These are phyloP conservation scores for Callopanchax toddi DNA, from an alignment of 2,113 vertebrate genomes.

Conservation along the genomic window DNA sequence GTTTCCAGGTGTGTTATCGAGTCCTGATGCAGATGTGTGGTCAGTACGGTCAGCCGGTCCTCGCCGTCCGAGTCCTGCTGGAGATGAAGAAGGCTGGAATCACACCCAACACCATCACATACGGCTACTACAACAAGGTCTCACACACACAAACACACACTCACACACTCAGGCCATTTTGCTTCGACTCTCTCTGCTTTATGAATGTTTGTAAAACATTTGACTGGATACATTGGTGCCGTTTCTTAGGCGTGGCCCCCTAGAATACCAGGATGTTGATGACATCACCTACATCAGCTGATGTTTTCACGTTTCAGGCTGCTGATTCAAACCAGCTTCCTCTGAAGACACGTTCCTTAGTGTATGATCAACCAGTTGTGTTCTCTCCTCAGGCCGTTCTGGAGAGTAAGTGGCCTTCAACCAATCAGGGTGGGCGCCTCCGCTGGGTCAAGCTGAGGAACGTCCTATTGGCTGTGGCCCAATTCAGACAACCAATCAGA, in stretches of 20 bases:
- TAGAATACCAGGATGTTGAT: background rate
- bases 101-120: constrained; percentile 93
- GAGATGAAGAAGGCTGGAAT: constrained; percentile 96
- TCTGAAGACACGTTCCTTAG: no score
- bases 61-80: constrained; percentile 91
- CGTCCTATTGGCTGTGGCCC: constrained; percentile 90
- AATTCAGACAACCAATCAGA: constrained; percentile 89
- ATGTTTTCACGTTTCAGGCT: background rate
- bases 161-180: constrained; percentile 4
- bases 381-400: constrained; percentile 85
- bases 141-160: background rate
- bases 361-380: no score
- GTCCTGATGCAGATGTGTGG: constrained; percentile 97
- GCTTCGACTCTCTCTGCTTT: no score
- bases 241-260: no score
- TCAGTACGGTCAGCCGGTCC: constrained; percentile 92
- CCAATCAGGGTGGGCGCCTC: constrained; percentile 88
- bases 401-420: constrained; percentile 95
- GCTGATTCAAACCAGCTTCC: background rate
- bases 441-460: constrained; percentile 95
- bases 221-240: no score
- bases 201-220: no score
- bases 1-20: constrained; percentile 91
- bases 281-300: no score
- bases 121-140: constrained; percentile 95